Percentiles rank a stretch among this genome's conserved stretches.
Evolutionary conservation across 2,113 vertebrate species (phyloP).

Genomic region (Crotophaga sulcirostris): DNA sequence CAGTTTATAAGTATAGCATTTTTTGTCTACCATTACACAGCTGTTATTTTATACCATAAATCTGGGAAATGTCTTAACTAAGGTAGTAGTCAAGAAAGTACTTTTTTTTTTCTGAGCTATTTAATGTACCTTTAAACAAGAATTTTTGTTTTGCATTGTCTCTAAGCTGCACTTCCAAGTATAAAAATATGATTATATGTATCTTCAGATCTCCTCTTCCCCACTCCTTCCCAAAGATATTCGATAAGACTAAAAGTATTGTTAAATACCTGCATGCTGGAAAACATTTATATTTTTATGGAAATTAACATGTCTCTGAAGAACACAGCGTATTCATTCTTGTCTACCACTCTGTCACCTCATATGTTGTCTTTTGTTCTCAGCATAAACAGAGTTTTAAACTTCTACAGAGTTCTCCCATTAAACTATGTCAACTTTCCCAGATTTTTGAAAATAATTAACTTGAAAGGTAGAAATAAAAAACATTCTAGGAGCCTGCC

Average conservation of each 20-base stretch:
- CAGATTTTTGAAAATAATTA: not conserved
- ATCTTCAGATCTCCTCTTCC: not conserved
- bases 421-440: not conserved
- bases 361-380: not conserved
- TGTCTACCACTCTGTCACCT: not conserved
- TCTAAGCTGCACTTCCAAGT: not conserved
- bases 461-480: not conserved
- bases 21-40: not conserved
- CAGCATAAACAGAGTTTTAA: not conserved
- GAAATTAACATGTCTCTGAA: not conserved
- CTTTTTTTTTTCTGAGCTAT: not conserved
- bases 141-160: not conserved
- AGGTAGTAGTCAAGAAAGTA: not conserved
- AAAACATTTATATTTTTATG: not conserved
- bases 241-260: not conserved
- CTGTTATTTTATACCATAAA: not conserved
- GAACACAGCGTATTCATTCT: not conserved
- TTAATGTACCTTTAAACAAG: not conserved
- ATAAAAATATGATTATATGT: not conserved
- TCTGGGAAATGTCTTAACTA: not conserved
- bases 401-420: not conserved
- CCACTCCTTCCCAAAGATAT: fast-evolving
- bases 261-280: not conserved
- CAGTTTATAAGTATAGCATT: not conserved
- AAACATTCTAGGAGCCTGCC: not conserved